Base-by-base conservation (phyloP, 2,888 invertebrate genomes). In the Syritta pipiens region DNA sequence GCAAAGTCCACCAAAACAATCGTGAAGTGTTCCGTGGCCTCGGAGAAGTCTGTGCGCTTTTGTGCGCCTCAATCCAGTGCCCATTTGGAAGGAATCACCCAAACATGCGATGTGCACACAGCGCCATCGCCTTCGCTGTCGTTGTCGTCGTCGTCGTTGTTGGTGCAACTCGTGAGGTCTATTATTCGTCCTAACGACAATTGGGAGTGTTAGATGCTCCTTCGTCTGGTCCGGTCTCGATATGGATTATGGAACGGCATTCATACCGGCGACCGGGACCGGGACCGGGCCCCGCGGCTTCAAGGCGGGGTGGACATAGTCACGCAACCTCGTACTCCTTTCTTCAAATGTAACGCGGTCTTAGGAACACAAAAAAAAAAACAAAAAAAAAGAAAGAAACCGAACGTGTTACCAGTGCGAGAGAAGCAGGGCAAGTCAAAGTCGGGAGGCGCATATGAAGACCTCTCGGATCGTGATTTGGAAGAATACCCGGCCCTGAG, bases 121-220 rank as follows among this genome's bases (percentile, higher is more conserved):
- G 1, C 28, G 26, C 30, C 46, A 44, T 53, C 42, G 35, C 30
- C 53, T 28, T 24, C 40, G 35, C 19, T 26, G n/a, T 44, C 46
- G 35, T 30, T 40, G 59, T 59, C 53, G 9, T 65, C 53, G 26
- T 49, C 62, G 26, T 20, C 14, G 42, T 17, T 19, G 14, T 19
- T 30, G 46, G 48, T 53, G 28, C 53, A 53, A 68, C 19, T 77
- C 77, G 77, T 77, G 77, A 77, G 72, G 65, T 77, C 72, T 77
- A 72, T 77, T 77, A 72, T 77, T 77, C 65, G 77, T 48, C 55
- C 65, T 77, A 77, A 77, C 67, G 77, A 77, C 77, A 77, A 77
- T 77, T 77, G 77, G 77, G 77, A 77, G 77, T 77, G 77, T 77
- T 77, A 77, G 72, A 72, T 14, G 17, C 17, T 17, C 37, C 19